These are phyloP conservation scores for Clostera curtula DNA, from an alignment of 2,888 invertebrate genomes.

Conservation along the genomic window DNA sequence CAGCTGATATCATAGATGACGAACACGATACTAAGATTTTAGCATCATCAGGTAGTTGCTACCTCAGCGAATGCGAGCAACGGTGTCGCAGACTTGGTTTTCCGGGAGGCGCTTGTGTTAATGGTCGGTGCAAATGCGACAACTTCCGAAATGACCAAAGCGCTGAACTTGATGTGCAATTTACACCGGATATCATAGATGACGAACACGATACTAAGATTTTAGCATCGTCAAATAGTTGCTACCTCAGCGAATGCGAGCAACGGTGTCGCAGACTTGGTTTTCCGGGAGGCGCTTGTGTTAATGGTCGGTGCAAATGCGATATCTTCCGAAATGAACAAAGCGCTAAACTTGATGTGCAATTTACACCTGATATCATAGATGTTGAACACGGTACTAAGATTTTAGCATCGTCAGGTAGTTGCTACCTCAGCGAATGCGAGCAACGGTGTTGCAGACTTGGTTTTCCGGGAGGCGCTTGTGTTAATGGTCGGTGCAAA, in stretches of 20 bases:
- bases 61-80: conserved; percentile 20
- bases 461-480: conserved; percentile 6
- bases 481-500: conserved; percentile 13
- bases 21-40: neutral
- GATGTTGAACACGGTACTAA: neutral
- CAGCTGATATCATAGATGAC: neutral
- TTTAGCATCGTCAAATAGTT: conserved; percentile 3
- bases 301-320: conserved; percentile 13
- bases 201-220: neutral
- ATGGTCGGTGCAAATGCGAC: conserved; percentile 24
- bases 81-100: conserved; percentile 22
- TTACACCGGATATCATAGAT: neutral
- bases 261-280: conserved; percentile 10
- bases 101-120: conserved; percentile 24
- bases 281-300: conserved; percentile 7
- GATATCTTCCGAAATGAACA: neutral
- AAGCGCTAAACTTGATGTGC: conserved; percentile 4
- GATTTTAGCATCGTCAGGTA: neutral
- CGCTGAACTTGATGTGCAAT: conserved; percentile 4
- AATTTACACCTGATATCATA: neutral
- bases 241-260: conserved; percentile 21
- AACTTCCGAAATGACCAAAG: conserved; percentile 2
- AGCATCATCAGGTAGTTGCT: conserved; percentile 9
- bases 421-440: conserved; percentile 20
- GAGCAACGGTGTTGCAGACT: conserved; percentile 14